Evolutionary conservation across 1,140 invertebrate species (phyloP).

Genomic region (Drosophila mauritiana): DNA sequence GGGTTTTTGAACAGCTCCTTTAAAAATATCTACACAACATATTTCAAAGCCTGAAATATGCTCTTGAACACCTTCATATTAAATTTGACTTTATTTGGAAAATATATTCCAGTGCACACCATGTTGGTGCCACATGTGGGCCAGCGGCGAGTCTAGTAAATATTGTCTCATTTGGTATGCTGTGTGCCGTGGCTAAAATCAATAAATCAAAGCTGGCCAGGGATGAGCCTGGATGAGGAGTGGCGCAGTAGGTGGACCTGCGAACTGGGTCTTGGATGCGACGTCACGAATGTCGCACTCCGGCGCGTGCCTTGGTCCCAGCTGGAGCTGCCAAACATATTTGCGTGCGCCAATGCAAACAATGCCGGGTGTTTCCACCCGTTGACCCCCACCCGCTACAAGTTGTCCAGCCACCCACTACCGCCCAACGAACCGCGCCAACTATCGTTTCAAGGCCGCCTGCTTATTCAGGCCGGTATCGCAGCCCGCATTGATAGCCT

Average conservation of each 20-base stretch:
- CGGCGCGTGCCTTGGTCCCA: slow-evolving; percentile 64
- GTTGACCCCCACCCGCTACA: background rate
- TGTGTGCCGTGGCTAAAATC: slow-evolving; percentile 70
- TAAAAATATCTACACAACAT: too few species aligned
- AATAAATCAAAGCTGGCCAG: slow-evolving; percentile 76
- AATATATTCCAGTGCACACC: slow-evolving; percentile 12
- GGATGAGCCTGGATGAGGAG: slow-evolving; percentile 1
- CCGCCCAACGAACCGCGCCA: slow-evolving; percentile 6
- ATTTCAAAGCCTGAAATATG: too few species aligned
- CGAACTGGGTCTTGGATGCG: slow-evolving; percentile 56
- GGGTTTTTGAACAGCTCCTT: too few species aligned
- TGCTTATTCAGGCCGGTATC: slow-evolving; percentile 41
- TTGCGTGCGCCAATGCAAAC: slow-evolving; percentile 76
- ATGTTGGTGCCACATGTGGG: slow-evolving; percentile 52
- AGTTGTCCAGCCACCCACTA: background rate
- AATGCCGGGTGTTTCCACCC: slow-evolving; percentile 31
- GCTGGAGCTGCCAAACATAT: slow-evolving; percentile 64
- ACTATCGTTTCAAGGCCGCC: slow-evolving; percentile 53
- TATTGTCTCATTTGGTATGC: slow-evolving; percentile 80
- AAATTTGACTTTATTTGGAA: background rate
- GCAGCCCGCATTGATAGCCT: slow-evolving; percentile 52
- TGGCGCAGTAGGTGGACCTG: background rate
- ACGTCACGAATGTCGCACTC: slow-evolving; percentile 68
- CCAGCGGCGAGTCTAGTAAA: slow-evolving; percentile 53
- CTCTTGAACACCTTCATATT: too few species aligned